Evolutionary conservation across 2,888 invertebrate species (phyloP), one percentile per base, ranked within the genome.

Genomic region (Pachycephus smyrnensis): DNA sequence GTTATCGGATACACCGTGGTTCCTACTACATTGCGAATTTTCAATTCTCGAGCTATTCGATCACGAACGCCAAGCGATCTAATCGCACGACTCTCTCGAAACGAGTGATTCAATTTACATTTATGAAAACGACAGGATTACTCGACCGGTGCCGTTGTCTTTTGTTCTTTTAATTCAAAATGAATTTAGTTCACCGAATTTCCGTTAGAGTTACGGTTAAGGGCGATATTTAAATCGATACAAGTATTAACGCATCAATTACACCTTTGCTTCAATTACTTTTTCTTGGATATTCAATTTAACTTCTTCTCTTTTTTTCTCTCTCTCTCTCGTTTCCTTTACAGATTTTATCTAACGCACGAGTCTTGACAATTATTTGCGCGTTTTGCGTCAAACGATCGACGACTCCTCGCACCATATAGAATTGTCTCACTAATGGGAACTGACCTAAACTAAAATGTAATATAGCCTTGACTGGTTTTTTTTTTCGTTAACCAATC

Each of bases 11-110:
- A 76, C 79, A 79, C 79, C 40, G 73, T 80, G 75, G 75, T 15
- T 79, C 55, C 69, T 71, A 71, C 76, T 87, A 86, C 86, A 86
- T 82, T 83, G 85, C 84, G 84, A 88, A 87, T 86, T 84, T 85
- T 89, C 87, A 88, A 89, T 88, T 90, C 88, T 87, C 86, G 81
- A 85, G 86, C 86, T 84, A 86, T 86, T 84, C 81, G 77, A 86
- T 84, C 84, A 83, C 80, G 55, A 55, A 55, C 55, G 55, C 55
- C 55, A 55, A 23, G 55, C 55, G 55, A 55, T 55, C 23, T 55
- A 55, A 55, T 23, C 55, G 55, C 55, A 55, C 55, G 55, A 55
- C 23, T 55, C 55, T 55, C 9, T 55, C 55, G 55, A 55, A 55
- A 55, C 55, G 55, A 55, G 9, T 55, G 9, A 55, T 55, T 55